These are phyloP conservation scores for Heterotis niloticus DNA, from an alignment of 2,113 vertebrate genomes.

Conservation along the genomic window DNA sequence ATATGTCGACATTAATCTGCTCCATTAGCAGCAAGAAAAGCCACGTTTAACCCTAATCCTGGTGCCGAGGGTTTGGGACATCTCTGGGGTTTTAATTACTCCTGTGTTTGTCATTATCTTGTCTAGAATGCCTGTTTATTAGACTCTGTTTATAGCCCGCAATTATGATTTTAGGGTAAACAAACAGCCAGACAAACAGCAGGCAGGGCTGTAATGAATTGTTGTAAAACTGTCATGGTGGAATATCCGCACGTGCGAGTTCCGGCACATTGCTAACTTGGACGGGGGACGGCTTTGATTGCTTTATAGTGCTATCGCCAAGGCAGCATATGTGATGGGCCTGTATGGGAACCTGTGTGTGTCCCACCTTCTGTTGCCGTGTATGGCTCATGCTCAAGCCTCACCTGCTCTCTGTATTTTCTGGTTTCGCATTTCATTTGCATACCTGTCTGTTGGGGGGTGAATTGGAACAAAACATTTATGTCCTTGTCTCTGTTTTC, in stretches of 20 bases:
- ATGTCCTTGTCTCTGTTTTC: too few species aligned
- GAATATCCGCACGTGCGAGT: neutral
- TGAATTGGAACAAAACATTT: too few species aligned
- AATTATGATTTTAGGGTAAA: constrained; percentile 16
- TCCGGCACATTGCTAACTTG: neutral
- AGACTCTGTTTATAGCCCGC: neutral
- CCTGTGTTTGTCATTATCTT: neutral
- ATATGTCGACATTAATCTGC: constrained; percentile 8
- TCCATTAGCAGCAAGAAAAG: constrained; percentile 13
- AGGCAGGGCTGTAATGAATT: constrained; percentile 7
- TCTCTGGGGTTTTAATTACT: constrained; percentile 23
- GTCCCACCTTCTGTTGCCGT: too few species aligned
- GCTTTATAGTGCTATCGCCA: too few species aligned
- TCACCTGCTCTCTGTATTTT: too few species aligned
- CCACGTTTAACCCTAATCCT: constrained; percentile 22
- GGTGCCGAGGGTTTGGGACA: constrained; percentile 7
- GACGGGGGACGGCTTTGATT: neutral
- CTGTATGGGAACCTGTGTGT: neutral
- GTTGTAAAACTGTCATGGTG: constrained; percentile 20
- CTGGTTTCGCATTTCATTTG: too few species aligned
- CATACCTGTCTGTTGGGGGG: too few species aligned
- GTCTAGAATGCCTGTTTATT: constrained; percentile 12
- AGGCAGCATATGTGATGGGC: neutral
- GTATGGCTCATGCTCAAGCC: too few species aligned
- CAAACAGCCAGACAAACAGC: neutral